Conservation (phyloP, 1,140 invertebrate species). For the Caenorhabditis latens region DNA sequence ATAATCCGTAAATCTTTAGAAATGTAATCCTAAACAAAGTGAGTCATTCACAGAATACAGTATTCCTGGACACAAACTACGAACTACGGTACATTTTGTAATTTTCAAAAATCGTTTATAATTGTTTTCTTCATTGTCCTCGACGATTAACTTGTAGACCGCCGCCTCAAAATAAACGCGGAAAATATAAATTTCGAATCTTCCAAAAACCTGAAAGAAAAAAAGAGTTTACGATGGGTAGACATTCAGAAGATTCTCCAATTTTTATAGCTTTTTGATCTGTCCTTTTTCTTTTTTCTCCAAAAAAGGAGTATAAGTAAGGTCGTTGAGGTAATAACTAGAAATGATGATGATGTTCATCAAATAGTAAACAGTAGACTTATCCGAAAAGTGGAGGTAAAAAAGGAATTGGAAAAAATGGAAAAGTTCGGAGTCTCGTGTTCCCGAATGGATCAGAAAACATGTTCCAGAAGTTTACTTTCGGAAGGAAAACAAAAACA, state of each 20-base stretch:
- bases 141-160: neutral
- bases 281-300: neutral
- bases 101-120: neutral
- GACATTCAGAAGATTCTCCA: neutral
- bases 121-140: neutral
- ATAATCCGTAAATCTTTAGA: too few species aligned
- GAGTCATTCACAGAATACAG: neutral
- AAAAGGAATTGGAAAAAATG: neutral
- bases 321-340: constrained; percentile 28
- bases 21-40: too few species aligned
- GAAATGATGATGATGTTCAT: constrained; percentile 20
- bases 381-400: neutral
- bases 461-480: too few species aligned
- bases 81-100: neutral
- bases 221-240: constrained; percentile 9
- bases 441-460: neutral
- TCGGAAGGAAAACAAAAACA: too few species aligned
- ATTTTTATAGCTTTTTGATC: constrained; percentile 28
- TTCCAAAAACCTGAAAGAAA: neutral
- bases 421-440: neutral
- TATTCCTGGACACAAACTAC: neutral
- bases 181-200: neutral
- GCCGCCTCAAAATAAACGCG: too few species aligned
- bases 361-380: constrained; percentile 31
- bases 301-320: neutral